Percentiles rank a stretch among this genome's conserved stretches.
Conservation (phyloP, 2,113 vertebrate genomes). For the Ranitomeya variabilis region DNA sequence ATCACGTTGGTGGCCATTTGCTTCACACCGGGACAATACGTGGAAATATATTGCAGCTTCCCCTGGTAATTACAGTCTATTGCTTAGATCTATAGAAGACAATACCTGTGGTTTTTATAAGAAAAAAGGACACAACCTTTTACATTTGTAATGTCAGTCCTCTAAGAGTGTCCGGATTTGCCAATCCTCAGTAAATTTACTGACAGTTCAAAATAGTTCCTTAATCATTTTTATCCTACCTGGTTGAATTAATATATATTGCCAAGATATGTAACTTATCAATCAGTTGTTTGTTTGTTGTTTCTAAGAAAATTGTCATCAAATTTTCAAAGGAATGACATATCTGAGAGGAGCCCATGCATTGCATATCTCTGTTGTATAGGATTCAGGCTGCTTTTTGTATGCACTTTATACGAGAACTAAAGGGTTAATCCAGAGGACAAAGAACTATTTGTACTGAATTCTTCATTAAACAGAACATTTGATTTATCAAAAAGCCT, state of each 20-base stretch:
- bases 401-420: slow-evolving; percentile 50
- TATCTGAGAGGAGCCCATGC: not conserved
- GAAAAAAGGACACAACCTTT: not conserved
- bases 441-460: slow-evolving; percentile 24
- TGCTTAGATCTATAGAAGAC: too few relatives aligned
- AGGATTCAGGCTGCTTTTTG: slow-evolving; percentile 19
- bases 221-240: not conserved
- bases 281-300: not conserved
- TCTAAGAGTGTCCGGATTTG: not conserved
- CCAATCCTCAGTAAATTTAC: not conserved
- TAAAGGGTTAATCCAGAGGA: slow-evolving; percentile 3
- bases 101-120: too few relatives aligned
- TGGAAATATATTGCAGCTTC: too few relatives aligned
- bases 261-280: too few relatives aligned
- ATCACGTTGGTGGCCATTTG: too few relatives aligned
- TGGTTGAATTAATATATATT: not conserved
- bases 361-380: slow-evolving; percentile 16
- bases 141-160: not conserved
- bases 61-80: too few relatives aligned
- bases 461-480: slow-evolving; percentile 14
- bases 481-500: not conserved
- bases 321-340: not conserved
- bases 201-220: not conserved
- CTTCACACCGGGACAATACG: too few relatives aligned
- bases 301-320: not conserved